Percentiles rank a stretch among this genome's conserved stretches.
phyloP scores from a whole-genome alignment of 1,140 invertebrate genomes.

The Drosophila repleta region DNA sequence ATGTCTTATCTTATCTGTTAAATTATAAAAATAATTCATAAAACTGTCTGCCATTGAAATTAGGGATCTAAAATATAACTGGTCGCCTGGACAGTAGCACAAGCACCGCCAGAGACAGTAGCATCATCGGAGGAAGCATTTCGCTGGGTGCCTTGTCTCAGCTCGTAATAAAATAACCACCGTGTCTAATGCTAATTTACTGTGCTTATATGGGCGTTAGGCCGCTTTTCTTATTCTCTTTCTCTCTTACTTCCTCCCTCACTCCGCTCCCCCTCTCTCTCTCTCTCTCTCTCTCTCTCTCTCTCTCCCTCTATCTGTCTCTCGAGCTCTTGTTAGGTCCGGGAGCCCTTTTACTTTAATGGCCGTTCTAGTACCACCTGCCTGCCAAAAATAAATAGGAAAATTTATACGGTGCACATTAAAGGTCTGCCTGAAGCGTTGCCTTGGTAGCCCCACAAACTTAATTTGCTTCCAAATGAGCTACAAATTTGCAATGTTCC shows the following conservation, averaged over 20 bases:
- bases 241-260: not conserved
- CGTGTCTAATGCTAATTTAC: constrained; percentile 76
- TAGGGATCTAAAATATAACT: not conserved
- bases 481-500: constrained; percentile 62
- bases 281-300: too few species aligned
- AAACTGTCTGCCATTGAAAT: constrained; percentile 5
- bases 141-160: constrained; percentile 42
- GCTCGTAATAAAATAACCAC: constrained; percentile 63
- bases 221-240: constrained; percentile 10
- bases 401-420: constrained; percentile 63
- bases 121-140: constrained; percentile 11
- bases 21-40: constrained; percentile 12
- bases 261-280: too few species aligned
- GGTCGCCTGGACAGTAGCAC: not conserved
- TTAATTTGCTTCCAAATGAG: constrained; percentile 67
- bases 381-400: constrained; percentile 55
- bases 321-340: not conserved
- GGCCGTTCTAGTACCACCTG: constrained; percentile 18
- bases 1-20: constrained; percentile 4
- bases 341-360: constrained; percentile 23
- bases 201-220: constrained; percentile 57
- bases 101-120: not conserved
- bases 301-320: too few species aligned
- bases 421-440: constrained; percentile 51
- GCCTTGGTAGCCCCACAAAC: constrained; percentile 27